These are phyloP conservation scores for Lasioglossum villosulum DNA, from an alignment of 2,888 invertebrate species.

Conservation along the genomic window DNA sequence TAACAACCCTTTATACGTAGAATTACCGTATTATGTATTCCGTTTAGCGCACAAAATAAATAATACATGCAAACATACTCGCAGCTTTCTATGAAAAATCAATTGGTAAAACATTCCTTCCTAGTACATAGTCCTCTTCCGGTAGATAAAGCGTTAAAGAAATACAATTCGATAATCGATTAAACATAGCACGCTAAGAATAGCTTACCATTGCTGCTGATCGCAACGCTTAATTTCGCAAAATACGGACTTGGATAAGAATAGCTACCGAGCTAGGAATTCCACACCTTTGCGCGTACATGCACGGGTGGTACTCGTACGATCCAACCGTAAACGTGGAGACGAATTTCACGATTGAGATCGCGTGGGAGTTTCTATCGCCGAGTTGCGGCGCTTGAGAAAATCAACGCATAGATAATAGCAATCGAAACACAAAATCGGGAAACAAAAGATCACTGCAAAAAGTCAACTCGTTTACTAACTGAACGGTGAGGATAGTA, in stretches of 20 bases:
- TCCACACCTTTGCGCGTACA: too few species aligned
- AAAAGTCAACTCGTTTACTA: slow-evolving; percentile 25
- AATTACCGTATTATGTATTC: too few species aligned
- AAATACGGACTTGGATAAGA: not conserved
- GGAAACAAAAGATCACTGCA: slow-evolving; percentile 3
- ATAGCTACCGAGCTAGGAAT: not conserved
- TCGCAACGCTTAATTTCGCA: not conserved
- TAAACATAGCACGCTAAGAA: not conserved
- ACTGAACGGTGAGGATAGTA: slow-evolving; percentile 65
- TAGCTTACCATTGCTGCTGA: not conserved
- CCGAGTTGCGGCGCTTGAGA: not conserved
- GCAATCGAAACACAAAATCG: slow-evolving; percentile 7
- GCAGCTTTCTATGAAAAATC: not conserved
- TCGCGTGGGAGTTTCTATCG: too few species aligned
- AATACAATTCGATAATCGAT: not conserved
- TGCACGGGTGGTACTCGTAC: too few species aligned
- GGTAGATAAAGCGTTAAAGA: not conserved
- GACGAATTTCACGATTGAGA: not conserved
- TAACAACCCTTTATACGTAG: not conserved
- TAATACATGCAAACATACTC: not conserved
- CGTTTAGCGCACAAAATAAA: not conserved
- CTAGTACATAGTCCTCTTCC: too few species aligned
- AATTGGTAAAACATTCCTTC: not conserved
- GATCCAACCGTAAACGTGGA: not conserved
- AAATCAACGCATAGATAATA: too few species aligned